Percentiles rank a stretch among this genome's conserved stretches.
Conservation (phyloP, 2,797 vertebrate genomes). For the Anabas testudineus region DNA sequence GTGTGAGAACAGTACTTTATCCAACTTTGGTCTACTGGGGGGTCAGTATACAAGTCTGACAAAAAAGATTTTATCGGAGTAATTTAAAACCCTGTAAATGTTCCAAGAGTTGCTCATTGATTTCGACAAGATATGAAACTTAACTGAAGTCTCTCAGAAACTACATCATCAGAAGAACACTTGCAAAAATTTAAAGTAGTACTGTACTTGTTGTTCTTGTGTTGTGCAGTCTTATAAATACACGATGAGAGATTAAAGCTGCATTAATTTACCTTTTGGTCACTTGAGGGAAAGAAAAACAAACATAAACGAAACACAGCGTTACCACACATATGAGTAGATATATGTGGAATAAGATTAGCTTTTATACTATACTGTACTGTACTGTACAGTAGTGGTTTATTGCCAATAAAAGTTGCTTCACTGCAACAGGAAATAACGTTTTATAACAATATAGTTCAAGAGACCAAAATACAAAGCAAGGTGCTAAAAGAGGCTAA, state of each 20-base stretch:
- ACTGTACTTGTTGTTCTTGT: not conserved
- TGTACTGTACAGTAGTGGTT: no score
- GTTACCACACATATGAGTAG: no score
- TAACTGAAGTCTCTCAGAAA: not conserved
- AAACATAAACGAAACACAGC: no score
- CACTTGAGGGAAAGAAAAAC: not conserved
- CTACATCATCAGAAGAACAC: not conserved
- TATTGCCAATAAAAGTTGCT: no score
- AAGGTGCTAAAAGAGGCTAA: not conserved
- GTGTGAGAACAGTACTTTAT: constrained; percentile 25
- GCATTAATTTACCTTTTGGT: not conserved
- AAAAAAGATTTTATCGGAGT: not conserved
- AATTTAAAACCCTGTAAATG: not conserved
- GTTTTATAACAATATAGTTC: not conserved
- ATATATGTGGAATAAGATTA: no score
- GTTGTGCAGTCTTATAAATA: not conserved
- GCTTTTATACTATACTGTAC: no score
- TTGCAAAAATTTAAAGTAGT: not conserved
- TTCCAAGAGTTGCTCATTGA: not conserved
- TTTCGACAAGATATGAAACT: not conserved
- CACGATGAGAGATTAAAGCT: not conserved
- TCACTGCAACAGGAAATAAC: no score
- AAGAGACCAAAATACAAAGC: not conserved
- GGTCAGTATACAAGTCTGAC: constrained; percentile 8
- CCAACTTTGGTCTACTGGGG: constrained; percentile 22